These are phyloP conservation scores for Tinamus guttatus DNA, from an alignment of 2,113 vertebrate species.

Conservation along the genomic window DNA sequence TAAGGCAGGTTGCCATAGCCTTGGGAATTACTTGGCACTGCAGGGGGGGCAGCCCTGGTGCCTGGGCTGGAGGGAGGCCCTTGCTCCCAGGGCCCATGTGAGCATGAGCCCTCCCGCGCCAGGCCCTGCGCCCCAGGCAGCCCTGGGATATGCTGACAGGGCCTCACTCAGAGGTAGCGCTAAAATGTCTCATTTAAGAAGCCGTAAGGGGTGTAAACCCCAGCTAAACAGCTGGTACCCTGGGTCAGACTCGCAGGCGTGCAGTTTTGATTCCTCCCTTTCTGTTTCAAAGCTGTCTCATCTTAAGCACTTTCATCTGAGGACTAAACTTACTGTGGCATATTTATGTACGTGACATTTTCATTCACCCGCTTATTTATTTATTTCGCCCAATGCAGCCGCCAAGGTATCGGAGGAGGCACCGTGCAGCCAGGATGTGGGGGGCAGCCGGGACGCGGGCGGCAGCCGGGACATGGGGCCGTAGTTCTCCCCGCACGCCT, in stretches of 20 bases:
- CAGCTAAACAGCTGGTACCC: constrained; percentile 24
- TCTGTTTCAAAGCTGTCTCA: constrained; percentile 46
- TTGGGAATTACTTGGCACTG: too few species aligned
- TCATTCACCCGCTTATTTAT: constrained; percentile 15
- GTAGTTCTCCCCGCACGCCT: background rate
- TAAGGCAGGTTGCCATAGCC: too few species aligned
- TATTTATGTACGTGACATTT: constrained; percentile 67
- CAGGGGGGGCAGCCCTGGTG: too few species aligned
- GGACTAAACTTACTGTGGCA: constrained; percentile 50
- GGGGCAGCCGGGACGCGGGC: too few species aligned
- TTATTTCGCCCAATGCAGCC: constrained; percentile 17
- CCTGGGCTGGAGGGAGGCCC: too few species aligned
- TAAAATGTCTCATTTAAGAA: constrained; percentile 38
- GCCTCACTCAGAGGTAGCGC: background rate
- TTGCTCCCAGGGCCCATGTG: too few species aligned
- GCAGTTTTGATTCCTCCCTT: constrained; percentile 37
- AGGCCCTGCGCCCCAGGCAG: background rate
- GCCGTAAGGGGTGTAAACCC: background rate
- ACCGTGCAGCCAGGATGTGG: too few species aligned
- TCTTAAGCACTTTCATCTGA: constrained; percentile 57
- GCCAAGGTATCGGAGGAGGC: too few species aligned
- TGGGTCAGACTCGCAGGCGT: background rate
- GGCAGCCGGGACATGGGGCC: too few species aligned
- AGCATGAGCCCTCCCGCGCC: too few species aligned
- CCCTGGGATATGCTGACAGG: background rate